Evolutionary conservation across 2,113 vertebrate species (phyloP).

Genomic region (Physeter macrocephalus): DNA sequence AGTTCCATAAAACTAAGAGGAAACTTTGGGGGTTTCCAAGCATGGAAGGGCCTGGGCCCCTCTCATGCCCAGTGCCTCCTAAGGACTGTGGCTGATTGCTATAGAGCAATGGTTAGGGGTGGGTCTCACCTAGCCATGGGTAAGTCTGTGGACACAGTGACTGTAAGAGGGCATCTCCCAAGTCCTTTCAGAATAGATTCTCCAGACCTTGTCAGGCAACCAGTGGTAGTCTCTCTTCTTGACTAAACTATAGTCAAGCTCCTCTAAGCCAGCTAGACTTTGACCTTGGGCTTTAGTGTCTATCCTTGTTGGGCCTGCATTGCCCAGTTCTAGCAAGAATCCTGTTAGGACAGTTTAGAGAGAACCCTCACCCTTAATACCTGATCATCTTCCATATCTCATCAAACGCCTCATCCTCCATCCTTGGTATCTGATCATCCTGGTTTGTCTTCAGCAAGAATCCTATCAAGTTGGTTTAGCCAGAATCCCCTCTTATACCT

Average conservation of each 20-base stretch:
- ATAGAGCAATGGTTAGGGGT: background rate
- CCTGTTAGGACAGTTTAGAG: background rate
- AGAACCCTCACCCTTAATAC: background rate
- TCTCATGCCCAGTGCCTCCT: background rate
- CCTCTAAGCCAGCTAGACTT: background rate
- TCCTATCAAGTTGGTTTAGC: background rate
- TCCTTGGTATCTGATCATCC: background rate
- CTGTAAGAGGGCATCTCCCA: background rate
- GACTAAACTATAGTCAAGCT: background rate
- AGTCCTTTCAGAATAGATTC: background rate
- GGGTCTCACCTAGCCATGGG: no score
- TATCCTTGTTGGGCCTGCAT: background rate
- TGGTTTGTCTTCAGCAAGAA: background rate
- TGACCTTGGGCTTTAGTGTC: background rate
- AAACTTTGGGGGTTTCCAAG: background rate
- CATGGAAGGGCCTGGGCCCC: background rate
- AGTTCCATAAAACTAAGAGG: background rate
- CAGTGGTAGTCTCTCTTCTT: background rate
- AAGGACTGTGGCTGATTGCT: background rate
- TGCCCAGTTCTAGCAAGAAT: background rate
- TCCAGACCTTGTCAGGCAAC: background rate
- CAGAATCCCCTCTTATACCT: background rate
- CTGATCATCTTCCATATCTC: background rate
- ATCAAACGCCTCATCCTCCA: background rate
- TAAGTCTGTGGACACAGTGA: background rate